A percentile compares a stretch with the other conserved stretches of the same genome.
Conservation (phyloP, 2,113 vertebrate genomes). For the Pseudopodoces humilis region DNA sequence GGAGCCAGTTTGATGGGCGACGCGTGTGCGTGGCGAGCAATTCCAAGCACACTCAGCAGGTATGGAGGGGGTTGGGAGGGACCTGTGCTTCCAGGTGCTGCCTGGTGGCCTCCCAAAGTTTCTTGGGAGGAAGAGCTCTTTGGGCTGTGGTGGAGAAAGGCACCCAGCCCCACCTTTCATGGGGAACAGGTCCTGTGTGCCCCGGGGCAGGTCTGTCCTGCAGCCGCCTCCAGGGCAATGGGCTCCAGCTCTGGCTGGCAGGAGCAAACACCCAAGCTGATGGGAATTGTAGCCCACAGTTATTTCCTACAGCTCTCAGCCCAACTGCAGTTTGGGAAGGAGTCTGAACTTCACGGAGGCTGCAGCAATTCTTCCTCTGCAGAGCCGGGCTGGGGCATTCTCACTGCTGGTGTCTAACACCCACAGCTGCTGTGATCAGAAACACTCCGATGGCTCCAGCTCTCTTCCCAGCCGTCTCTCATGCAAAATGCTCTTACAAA, state of each 20-base stretch:
- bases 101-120: neutral
- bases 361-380: neutral
- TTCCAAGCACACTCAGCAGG: neutral
- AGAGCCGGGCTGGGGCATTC: neutral
- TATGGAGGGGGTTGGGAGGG: accelerated
- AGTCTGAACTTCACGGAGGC: neutral
- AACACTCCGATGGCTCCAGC: neutral
- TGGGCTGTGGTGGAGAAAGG: neutral
- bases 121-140: neutral
- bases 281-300: neutral
- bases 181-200: neutral
- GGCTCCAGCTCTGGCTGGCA: neutral
- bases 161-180: neutral
- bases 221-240: neutral
- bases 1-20: neutral
- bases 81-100: neutral
- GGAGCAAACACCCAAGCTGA: neutral
- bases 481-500: constrained; percentile 32
- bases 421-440: constrained; percentile 5
- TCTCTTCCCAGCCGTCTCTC: neutral
- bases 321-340: neutral
- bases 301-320: neutral
- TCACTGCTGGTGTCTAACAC: neutral
- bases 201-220: neutral
- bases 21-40: neutral